Evolutionary conservation across 2,113 vertebrate species (phyloP), one percentile per base, ranked within the genome.

Genomic region (Oncorhynchus masou): DNA sequence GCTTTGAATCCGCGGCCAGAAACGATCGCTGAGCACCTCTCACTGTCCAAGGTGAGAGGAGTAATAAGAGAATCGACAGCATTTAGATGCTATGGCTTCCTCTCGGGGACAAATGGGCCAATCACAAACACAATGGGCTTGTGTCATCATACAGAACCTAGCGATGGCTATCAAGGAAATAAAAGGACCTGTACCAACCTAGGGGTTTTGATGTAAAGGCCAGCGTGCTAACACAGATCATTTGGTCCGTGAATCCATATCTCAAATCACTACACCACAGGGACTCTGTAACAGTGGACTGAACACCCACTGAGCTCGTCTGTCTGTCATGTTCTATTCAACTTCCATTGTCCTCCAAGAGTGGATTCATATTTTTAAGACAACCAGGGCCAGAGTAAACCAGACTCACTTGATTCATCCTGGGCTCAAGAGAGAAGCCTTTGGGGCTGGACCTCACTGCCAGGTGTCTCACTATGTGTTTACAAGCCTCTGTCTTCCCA

Each of bases 401-500:
- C 49, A 74, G 74, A 90, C 97, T 96, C 88, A 99, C 97, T 2
- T 97, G 94, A 75, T 95, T 96, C 83, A 98, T 93, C 75, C 93
- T 95, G 84, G 92, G 85, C 81, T 97, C 94, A 79, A 96, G 89
- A 2, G 84, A 19, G 34, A 92, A 92, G 74, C 90, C 90, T 92
- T 93, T 94, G 77, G 89, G 79, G 81, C 80, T 87, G 51, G 94
- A 93, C 68, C 97, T 94, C 27, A 93, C 92, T 25, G 91, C 87
- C 70, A 99, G 93, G 83, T 99, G 97, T 80, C 93, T 95, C 81
- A 96, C 83, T 49, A 99, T 95, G 76, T 99, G 96, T 75, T 95
- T 97, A 88, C 93, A 94, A 71, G 96, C 95, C 89, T 97, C 95
- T 0, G 94, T 94, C 87, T 99, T 99, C 62, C 97, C 97, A 69